Conservation (phyloP, 2,888 invertebrate species). For the Ophion slaviceki region DNA sequence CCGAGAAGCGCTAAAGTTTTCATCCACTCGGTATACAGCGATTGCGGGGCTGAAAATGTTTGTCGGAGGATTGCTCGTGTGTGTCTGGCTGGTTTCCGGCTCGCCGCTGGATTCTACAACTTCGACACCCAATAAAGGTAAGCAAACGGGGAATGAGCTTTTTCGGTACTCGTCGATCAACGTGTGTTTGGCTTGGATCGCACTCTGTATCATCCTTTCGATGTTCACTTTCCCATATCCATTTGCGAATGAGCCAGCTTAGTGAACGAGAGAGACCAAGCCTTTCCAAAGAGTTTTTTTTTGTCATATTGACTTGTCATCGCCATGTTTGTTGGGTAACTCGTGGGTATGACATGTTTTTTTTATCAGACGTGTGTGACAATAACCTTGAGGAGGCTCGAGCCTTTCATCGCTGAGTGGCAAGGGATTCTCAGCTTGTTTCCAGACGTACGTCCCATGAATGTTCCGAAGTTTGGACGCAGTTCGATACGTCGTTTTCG, state of each 20-base stretch:
- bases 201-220: constrained; percentile 7
- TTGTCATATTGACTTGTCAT: neutral
- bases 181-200: constrained; percentile 21
- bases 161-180: constrained; percentile 24
- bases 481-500: too few species aligned
- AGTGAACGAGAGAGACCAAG: neutral
- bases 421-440: too few species aligned
- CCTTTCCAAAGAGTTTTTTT: neutral
- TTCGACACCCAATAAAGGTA: constrained; percentile 75
- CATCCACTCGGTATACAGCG: constrained; percentile 68
- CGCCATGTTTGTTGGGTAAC: too few species aligned
- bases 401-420: too few species aligned
- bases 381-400: too few species aligned
- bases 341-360: constrained; percentile 3
- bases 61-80: constrained; percentile 73
- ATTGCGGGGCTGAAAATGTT: constrained; percentile 75
- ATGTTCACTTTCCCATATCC: neutral
- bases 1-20: constrained; percentile 71
- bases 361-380: neutral
- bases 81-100: constrained; percentile 77
- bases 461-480: too few species aligned
- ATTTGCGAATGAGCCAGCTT: neutral
- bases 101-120: constrained; percentile 75
- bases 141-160: constrained; percentile 57
- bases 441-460: too few species aligned